phyloP scores from a whole-genome alignment of 2,888 invertebrate genomes.

The Synanthedon formicaeformis region DNA sequence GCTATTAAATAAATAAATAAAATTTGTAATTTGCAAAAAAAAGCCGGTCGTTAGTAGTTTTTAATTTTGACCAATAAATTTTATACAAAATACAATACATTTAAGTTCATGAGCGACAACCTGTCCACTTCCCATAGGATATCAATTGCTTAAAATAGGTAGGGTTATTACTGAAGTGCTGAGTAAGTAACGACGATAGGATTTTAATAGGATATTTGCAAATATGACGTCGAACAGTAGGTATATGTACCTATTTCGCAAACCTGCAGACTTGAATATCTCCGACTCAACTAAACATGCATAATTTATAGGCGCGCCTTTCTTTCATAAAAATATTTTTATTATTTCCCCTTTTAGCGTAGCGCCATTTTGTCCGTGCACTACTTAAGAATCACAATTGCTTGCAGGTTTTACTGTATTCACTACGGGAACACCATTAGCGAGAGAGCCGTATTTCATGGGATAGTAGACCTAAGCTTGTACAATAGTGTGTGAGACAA shows the following conservation, averaged over 20 bases:
- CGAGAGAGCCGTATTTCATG: slow-evolving; percentile 10
- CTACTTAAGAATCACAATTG: slow-evolving; percentile 22
- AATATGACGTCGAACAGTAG: background rate
- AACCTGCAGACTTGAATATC: background rate
- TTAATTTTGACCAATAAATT: too few species aligned
- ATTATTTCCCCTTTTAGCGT: slow-evolving; percentile 25
- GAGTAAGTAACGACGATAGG: too few species aligned
- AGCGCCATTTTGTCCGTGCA: slow-evolving; percentile 16
- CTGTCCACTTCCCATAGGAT: too few species aligned
- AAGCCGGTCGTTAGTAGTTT: too few species aligned
- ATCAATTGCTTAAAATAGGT: too few species aligned
- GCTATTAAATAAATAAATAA: too few species aligned
- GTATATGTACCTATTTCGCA: background rate
- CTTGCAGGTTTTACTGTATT: slow-evolving; percentile 12
- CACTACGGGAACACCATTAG: slow-evolving; percentile 11
- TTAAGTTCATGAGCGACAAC: too few species aligned
- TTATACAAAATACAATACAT: too few species aligned
- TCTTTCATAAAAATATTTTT: slow-evolving; percentile 35
- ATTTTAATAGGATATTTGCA: background rate
- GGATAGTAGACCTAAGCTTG: slow-evolving; percentile 21
- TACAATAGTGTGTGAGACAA: slow-evolving; percentile 29
- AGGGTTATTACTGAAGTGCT: too few species aligned
- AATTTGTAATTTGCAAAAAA: too few species aligned
- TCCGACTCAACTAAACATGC: slow-evolving; percentile 9
- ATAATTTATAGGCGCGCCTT: slow-evolving; percentile 27